These are phyloP conservation scores for Coptodon rendalli DNA, from an alignment of 2,113 vertebrate species.

Conservation along the genomic window DNA sequence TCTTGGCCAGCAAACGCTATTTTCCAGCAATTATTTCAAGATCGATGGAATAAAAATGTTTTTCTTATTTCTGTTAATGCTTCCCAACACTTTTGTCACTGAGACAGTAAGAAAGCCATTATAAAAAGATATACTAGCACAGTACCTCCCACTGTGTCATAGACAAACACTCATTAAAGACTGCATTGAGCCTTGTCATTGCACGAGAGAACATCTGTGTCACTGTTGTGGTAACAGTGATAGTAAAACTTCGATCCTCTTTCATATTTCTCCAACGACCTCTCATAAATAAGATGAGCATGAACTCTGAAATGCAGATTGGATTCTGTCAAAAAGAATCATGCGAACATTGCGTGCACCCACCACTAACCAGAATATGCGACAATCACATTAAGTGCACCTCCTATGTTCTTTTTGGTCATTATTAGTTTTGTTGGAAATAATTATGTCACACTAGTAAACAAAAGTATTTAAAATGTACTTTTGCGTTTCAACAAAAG, in stretches of 20 bases:
- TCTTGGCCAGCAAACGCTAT: constrained; percentile 54
- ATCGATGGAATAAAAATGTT: constrained; percentile 48
- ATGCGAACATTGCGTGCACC: not conserved
- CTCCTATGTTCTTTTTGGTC: not conserved
- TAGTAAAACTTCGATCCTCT: constrained; percentile 30
- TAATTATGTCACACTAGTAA: not conserved
- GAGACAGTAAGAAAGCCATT: constrained; percentile 35
- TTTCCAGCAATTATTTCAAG: constrained; percentile 64
- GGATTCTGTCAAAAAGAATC: not conserved
- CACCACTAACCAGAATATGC: not conserved
- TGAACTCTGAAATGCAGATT: constrained; percentile 28
- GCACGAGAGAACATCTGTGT: constrained; percentile 44
- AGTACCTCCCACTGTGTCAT: constrained; percentile 4
- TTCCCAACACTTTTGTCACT: constrained; percentile 60
- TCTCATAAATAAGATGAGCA: constrained; percentile 40
- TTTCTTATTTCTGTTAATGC: constrained; percentile 51
- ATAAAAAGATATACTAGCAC: constrained; percentile 16
- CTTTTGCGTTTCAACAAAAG: not conserved
- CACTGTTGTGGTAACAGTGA: constrained; percentile 50
- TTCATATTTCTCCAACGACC: constrained; percentile 26
- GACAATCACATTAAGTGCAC: not conserved
- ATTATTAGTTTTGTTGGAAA: not conserved
- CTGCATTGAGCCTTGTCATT: constrained; percentile 17
- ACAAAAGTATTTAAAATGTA: not conserved
- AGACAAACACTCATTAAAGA: not conserved